Conservation (phyloP, 2,797 vertebrate species). For the Gorsachius magnificus region DNA sequence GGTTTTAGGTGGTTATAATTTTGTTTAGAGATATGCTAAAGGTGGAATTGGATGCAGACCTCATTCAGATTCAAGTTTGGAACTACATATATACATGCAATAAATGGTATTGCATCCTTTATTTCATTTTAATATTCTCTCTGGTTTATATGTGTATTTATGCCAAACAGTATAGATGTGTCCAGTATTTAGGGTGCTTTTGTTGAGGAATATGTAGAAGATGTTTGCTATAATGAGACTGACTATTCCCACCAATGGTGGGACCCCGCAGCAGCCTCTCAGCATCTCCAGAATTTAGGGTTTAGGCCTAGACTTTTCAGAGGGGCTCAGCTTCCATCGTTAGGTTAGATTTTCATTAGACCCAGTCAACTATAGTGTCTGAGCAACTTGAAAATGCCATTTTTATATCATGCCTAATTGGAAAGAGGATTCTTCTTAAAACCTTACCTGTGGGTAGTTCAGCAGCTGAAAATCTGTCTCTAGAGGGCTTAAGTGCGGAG, state of each 20-base stretch:
- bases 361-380: not conserved
- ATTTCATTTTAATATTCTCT: not conserved
- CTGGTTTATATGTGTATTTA: not conserved
- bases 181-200: not conserved
- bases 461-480: not conserved
- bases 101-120: not conserved
- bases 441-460: not conserved
- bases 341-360: not conserved
- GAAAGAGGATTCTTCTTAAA: not conserved
- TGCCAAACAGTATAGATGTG: not conserved
- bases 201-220: not conserved
- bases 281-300: not conserved
- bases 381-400: not conserved
- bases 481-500: not conserved
- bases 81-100: not conserved
- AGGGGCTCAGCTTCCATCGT: not conserved
- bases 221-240: not conserved
- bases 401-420: not conserved
- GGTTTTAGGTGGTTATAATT: not conserved
- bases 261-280: not conserved
- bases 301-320: not conserved
- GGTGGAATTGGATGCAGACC: not conserved
- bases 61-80: not conserved
- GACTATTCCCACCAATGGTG: not conserved
- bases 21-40: not conserved